phyloP scores from a whole-genome alignment of 2,797 vertebrate species.

The Simalia tracyae region DNA sequence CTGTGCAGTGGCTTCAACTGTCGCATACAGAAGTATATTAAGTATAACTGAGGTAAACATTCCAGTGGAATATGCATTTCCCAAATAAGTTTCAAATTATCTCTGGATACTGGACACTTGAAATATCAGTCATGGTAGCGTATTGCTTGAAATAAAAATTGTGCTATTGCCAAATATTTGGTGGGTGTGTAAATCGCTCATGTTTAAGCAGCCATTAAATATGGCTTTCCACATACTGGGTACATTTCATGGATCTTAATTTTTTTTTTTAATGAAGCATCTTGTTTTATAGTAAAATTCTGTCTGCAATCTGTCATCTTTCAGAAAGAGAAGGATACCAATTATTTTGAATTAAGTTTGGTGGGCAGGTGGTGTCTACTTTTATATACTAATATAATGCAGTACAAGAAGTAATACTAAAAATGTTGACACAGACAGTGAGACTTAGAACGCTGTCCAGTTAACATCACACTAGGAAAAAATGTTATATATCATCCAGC shows the following conservation, averaged over 20 bases:
- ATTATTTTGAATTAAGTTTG: neutral
- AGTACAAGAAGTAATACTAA: neutral
- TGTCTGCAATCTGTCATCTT: neutral
- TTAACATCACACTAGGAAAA: neutral
- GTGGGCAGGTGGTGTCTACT: neutral
- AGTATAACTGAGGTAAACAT: neutral
- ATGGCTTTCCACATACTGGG: neutral
- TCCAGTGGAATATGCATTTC: slow-evolving; percentile 6
- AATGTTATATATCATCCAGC: neutral
- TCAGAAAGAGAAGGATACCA: neutral
- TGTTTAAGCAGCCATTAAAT: neutral
- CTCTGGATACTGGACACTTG: neutral
- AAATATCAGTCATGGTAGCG: neutral
- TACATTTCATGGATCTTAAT: neutral
- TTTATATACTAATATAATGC: neutral
- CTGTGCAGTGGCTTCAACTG: neutral
- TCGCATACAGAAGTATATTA: neutral
- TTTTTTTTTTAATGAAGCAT: neutral
- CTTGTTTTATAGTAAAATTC: neutral
- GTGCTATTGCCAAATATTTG: neutral
- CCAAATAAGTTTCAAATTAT: slow-evolving; percentile 19
- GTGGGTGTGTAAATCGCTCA: neutral
- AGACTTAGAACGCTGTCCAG: neutral
- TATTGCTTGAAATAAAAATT: neutral
- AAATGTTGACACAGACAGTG: neutral